phyloP scores from a whole-genome alignment of 2,797 vertebrate genomes.

The Platyrinchus mystaceus region DNA sequence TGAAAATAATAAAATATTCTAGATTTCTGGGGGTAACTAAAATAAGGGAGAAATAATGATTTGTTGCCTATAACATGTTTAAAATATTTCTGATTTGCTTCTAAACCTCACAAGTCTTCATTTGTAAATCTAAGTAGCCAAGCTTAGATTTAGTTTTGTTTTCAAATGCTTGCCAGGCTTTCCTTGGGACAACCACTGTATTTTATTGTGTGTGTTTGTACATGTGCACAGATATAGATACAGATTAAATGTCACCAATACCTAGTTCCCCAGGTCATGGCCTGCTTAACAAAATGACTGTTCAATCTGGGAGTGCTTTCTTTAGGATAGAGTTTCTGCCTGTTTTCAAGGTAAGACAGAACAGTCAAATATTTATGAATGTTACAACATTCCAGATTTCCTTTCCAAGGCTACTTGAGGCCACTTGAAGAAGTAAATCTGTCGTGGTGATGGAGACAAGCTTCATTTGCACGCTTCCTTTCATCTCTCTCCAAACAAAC shows the following conservation, averaged over 20 bases:
- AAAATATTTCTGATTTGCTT: not conserved
- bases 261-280: slow-evolving; percentile 21
- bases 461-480: slow-evolving; percentile 58
- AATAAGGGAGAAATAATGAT: not conserved
- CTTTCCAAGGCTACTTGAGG: slow-evolving; percentile 65
- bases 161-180: not conserved
- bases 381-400: slow-evolving; percentile 67
- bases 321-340: slow-evolving; percentile 65
- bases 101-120: not conserved
- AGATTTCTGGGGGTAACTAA: not conserved
- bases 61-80: not conserved
- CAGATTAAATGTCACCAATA: slow-evolving; percentile 48
- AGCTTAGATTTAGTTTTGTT: not conserved
- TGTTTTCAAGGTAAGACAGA: slow-evolving; percentile 70
- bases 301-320: slow-evolving; percentile 54
- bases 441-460: slow-evolving; percentile 62
- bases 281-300: slow-evolving; percentile 64
- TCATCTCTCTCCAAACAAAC: slow-evolving; percentile 61
- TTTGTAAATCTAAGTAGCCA: not conserved
- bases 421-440: slow-evolving; percentile 69
- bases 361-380: slow-evolving; percentile 68
- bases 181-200: slow-evolving; percentile 6
- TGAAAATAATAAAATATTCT: not conserved
- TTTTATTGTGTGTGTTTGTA: slow-evolving; percentile 47
- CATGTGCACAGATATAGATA: slow-evolving; percentile 34